Base-by-base conservation (phyloP, 2,888 invertebrate genomes). In the Byasa hedistus region DNA sequence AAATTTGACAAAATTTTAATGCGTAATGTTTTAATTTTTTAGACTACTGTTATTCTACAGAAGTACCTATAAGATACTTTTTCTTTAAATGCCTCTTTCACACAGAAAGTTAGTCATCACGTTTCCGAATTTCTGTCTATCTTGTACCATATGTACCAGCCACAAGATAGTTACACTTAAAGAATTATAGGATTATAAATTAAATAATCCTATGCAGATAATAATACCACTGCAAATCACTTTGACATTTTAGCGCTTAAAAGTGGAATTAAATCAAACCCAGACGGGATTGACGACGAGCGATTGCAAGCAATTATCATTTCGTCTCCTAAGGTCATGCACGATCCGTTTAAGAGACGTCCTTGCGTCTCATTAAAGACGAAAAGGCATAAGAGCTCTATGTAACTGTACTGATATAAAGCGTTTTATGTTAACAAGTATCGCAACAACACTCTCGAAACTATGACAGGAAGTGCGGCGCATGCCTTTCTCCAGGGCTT, bases 311-410 rank as follows among this genome's bases (percentile, higher is more conserved):
- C 82, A 89, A 88, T 89, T 87, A 86, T 84, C 80, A 79, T 86
- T 86, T 84, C 77, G 85, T 85, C 87, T 83, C 79, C 75, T 83
- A 87, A 89, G 89, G 90, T 90, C 89, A 85, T 79, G 81, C 79
- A 79, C 78, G 81, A 82, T 84, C 82, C 82, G 83, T 81, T 85
- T 82, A 76, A 79, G 76, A 77, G 78, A 79, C 77, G 79, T 80
- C 87, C 89, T 90, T 87, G 83, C 69, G 52, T 22, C 54, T n/a
- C 39, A 59, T 70, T 51, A 69, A 54, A 69, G 67, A 32, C 61
- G 75, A 83, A 87, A 85, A 64, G 82, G 57, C 82, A 68, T 81
- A 86, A 77, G 77, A 69, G 73, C 59, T 74, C 71, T 70, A 69
- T 66, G 72, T 76, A 77, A 74, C 71, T 70, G 72, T 76, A 78